Evolutionary conservation across 2,113 vertebrate genomes (phyloP), one percentile per base, ranked within the genome.

Genomic region (Chloebia gouldiae): DNA sequence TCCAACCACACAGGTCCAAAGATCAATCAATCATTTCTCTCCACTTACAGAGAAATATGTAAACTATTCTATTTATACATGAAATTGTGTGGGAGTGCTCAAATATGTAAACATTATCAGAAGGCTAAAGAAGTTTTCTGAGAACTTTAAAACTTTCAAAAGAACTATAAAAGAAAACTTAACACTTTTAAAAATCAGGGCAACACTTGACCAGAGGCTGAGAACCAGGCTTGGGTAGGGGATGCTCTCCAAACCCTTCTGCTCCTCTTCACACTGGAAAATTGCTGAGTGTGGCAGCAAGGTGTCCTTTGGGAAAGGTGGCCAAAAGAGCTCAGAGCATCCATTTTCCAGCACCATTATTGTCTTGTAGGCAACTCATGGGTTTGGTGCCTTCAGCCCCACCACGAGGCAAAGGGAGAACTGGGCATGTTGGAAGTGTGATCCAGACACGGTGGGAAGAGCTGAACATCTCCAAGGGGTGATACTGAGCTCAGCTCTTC

Each of bases 401-500:
- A 50, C 31, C 4, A 2, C 3, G 30, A 40, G 5, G 28, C 39
- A 59, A 45, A 28, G 49, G 53, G 13, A 85, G 24, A 33, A 25
- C 3, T 39, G 33, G 21, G 10, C 11, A 8, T 11, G 24, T 37
- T 31, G 70, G 25, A 45, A 77, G 37, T 0, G 0, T 30, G 35
- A 50, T 40, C 56, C 40, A 69, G 33, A 54, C 59, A 17, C 24
- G 27, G 35, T 12, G 45, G 53, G 54, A 86, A 64, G 40, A 9
- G 70, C 33, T 59, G 53, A 39, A 35, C 6, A 23, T 13, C 21
- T 18, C 21, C 24, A 31, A 0, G 0, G 57, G 30, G 13, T 7
- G 17, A 42, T 28, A 33, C 25, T 85, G 61, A 75, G 28, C 35
- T n/a, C 54, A 70, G 14, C 27, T 44, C 15, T 79, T n/a, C 40